phyloP scores from a whole-genome alignment of 2,797 vertebrate genomes.

The Orestias chungarensis region DNA sequence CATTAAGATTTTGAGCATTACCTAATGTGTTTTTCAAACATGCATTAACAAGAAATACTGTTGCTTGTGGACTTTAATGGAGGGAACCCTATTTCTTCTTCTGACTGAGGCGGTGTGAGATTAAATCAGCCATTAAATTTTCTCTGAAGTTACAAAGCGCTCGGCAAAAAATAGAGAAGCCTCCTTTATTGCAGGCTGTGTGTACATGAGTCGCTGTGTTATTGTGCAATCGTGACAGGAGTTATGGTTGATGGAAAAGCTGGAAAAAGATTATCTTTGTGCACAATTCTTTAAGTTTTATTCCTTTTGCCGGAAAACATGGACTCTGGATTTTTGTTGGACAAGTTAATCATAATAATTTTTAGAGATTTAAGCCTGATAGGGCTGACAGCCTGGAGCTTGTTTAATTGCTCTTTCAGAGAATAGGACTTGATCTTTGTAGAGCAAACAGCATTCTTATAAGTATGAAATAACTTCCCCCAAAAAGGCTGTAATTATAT shows the following conservation, averaged over 20 bases:
- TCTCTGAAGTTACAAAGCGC: conserved; percentile 67
- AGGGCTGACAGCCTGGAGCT: conserved; percentile 62
- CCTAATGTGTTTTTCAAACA: conserved; percentile 62
- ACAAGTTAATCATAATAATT: conserved; percentile 74
- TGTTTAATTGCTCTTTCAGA: conserved; percentile 69
- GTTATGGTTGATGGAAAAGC: conserved; percentile 41
- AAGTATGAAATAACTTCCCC: conserved; percentile 63
- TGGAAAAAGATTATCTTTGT: conserved; percentile 33
- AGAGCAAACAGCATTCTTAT: conserved; percentile 46
- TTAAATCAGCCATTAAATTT: conserved; percentile 78
- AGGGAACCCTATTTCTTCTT: conserved; percentile 67
- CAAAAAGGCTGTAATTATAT: conserved; percentile 67
- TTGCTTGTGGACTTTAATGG: conserved; percentile 67
- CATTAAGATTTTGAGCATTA: conserved; percentile 50
- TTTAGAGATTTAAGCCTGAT: conserved; percentile 57
- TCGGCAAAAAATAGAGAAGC: conserved; percentile 49
- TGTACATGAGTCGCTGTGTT: conserved; percentile 40
- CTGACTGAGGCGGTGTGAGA: conserved; percentile 54
- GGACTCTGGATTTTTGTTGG: conserved; percentile 20
- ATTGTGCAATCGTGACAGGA: conserved; percentile 30
- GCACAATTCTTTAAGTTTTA: conserved; percentile 45
- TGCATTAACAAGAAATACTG: conserved; percentile 61
- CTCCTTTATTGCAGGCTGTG: conserved; percentile 43
- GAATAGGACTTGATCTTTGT: conserved; percentile 61
- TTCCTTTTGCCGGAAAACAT: conserved; percentile 33